Conservation (phyloP, 2,797 vertebrate genomes). For the Masticophis lateralis region DNA sequence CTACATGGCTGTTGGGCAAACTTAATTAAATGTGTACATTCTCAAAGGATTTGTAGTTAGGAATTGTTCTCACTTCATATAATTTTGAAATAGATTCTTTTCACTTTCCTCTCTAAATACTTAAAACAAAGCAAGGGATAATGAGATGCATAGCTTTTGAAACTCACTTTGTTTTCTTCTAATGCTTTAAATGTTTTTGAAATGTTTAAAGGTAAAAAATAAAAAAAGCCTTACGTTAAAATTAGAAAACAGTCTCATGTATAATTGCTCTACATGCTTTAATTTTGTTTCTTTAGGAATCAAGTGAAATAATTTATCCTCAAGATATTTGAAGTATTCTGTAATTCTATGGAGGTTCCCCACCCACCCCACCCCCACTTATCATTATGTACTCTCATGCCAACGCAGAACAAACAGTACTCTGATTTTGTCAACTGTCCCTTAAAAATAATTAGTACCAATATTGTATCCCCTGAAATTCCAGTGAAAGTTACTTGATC, state of each 20-base stretch:
- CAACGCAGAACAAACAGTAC: neutral
- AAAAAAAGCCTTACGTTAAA: neutral
- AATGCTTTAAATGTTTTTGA: conserved; percentile 53
- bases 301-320: conserved; percentile 29
- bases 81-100: conserved; percentile 41
- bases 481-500: neutral
- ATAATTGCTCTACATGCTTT: conserved; percentile 33
- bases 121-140: conserved; percentile 51
- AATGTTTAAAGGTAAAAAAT: conserved; percentile 32
- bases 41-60: conserved; percentile 58
- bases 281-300: conserved; percentile 40
- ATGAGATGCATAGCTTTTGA: conserved; percentile 46
- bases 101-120: conserved; percentile 14
- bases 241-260: conserved; percentile 37
- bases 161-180: conserved; percentile 37
- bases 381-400: neutral
- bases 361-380: too few relatives aligned
- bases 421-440: neutral
- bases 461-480: neutral
- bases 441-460: neutral
- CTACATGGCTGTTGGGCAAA: conserved; percentile 55
- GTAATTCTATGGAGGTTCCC: neutral
- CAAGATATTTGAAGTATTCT: neutral
- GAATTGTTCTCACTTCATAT: conserved; percentile 54
- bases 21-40: conserved; percentile 66